Evolutionary conservation across 1,140 invertebrate species (phyloP).

Genomic region (Hycleus phaleratus): DNA sequence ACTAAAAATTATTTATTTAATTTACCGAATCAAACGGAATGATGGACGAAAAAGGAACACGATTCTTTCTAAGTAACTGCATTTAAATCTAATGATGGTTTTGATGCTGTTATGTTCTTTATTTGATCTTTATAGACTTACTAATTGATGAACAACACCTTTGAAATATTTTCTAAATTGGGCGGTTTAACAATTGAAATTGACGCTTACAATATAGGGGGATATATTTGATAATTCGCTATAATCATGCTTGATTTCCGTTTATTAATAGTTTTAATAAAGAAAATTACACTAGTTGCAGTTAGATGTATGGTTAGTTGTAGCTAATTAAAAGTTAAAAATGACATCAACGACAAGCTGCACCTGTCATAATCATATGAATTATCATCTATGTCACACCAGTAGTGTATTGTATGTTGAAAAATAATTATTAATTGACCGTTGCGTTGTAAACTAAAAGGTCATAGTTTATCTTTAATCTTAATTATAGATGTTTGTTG

Average conservation of each 20-base stretch:
- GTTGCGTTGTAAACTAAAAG: constrained; percentile 1
- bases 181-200: no score
- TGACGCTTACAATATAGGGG: no score
- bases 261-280: no score
- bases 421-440: constrained; percentile 12
- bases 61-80: no score
- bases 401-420: background rate
- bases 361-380: constrained; percentile 9
- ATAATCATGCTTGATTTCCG: no score
- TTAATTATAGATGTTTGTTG: background rate
- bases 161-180: background rate
- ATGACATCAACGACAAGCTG: constrained; percentile 7
- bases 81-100: no score
- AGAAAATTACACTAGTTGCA: background rate
- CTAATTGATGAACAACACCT: constrained; percentile 6
- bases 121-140: background rate
- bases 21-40: no score
- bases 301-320: background rate
- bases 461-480: constrained; percentile 6
- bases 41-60: no score
- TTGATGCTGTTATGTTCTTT: no score
- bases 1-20: no score
- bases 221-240: no score
- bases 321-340: constrained; percentile 14
- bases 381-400: constrained; percentile 1